phyloP scores from a whole-genome alignment of 1,140 invertebrate genomes.

The Cotesia glomerata region DNA sequence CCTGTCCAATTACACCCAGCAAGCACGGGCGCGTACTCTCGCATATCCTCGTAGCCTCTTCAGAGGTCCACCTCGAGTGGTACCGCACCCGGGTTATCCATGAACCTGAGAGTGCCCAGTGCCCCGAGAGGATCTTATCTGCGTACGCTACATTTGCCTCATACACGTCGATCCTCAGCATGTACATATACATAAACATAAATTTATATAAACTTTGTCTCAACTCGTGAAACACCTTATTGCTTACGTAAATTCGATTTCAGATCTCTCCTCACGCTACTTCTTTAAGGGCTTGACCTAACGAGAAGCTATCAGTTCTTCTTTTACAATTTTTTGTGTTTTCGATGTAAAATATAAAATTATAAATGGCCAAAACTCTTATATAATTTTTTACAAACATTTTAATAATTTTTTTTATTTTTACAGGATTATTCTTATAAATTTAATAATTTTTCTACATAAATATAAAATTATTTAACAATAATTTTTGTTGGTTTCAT shows the following conservation, averaged over 20 bases:
- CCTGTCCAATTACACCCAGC: conserved; percentile 48
- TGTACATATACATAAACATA: background rate
- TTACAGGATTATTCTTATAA: too few species aligned
- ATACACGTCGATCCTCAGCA: conserved; percentile 26
- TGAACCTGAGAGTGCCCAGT: background rate
- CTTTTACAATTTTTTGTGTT: conserved; percentile 10
- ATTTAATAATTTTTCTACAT: too few species aligned
- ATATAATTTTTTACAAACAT: too few species aligned
- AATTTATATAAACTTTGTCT: conserved; percentile 6
- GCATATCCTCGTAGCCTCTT: too few species aligned
- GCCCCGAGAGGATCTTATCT: conserved; percentile 45
- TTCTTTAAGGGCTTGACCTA: conserved; percentile 4
- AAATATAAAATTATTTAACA: too few species aligned
- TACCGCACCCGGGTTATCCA: conserved; percentile 23
- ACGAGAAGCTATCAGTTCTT: background rate
- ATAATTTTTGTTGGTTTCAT: too few species aligned
- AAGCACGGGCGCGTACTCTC: conserved; percentile 18
- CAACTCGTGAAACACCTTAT: conserved; percentile 22
- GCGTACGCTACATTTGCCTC: conserved; percentile 41
- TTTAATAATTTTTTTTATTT: too few species aligned
- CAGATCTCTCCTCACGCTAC: conserved; percentile 35
- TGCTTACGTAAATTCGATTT: conserved; percentile 43
- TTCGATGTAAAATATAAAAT: background rate
- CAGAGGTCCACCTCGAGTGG: background rate
- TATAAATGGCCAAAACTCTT: too few species aligned